Conservation (phyloP, 2,797 vertebrate species). For the Momotus momota region DNA sequence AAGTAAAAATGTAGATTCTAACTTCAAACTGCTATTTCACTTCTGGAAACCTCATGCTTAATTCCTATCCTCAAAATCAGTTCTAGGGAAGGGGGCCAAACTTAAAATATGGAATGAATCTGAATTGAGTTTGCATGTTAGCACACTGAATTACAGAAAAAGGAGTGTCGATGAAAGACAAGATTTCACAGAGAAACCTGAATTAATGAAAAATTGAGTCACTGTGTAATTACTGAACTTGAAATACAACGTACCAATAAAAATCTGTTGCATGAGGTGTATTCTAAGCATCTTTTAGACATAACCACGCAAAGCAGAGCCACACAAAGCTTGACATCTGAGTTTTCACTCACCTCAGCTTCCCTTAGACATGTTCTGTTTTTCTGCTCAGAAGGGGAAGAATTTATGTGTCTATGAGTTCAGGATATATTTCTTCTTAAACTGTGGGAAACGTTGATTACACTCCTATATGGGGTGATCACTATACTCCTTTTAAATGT, state of each 20-base stretch:
- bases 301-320: background rate
- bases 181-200: background rate
- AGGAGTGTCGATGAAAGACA: background rate
- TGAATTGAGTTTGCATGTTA: background rate
- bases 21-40: background rate
- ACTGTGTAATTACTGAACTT: background rate
- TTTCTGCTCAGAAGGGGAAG: background rate
- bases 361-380: background rate
- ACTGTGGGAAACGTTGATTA: background rate
- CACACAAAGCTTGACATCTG: background rate
- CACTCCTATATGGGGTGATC: background rate
- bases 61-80: background rate
- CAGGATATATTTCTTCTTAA: background rate
- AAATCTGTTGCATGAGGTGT: background rate
- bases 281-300: background rate
- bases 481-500: background rate
- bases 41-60: background rate
- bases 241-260: background rate
- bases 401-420: background rate
- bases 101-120: background rate
- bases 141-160: background rate
- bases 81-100: background rate
- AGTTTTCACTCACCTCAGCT: background rate
- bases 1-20: background rate
- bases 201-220: background rate